A percentile compares a stretch with the other conserved stretches of the same genome.
phyloP scores from a whole-genome alignment of 2,113 vertebrate species.

The Aythya baeri region DNA sequence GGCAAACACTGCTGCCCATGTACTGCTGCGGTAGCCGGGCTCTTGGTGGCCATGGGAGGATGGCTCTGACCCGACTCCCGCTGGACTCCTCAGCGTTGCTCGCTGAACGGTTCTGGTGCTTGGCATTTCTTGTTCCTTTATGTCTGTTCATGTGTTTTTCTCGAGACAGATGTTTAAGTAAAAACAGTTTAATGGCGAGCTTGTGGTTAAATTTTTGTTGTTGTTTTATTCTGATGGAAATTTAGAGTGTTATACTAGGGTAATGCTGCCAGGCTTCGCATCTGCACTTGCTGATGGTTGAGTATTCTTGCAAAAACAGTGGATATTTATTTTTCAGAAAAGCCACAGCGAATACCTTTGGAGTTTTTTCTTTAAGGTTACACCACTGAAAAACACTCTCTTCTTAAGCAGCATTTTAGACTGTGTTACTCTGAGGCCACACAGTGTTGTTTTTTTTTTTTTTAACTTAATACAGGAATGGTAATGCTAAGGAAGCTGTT shows the following conservation, averaged over 20 bases:
- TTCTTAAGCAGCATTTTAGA: neutral
- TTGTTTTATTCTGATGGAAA: neutral
- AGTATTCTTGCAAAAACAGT: neutral
- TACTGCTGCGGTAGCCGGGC: neutral
- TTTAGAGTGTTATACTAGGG: neutral
- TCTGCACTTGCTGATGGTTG: neutral
- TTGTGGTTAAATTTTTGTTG: neutral
- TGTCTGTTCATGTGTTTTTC: accelerated
- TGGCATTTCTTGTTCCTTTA: too few species aligned
- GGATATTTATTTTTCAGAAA: neutral
- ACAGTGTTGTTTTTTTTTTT: neutral
- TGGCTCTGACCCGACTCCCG: neutral
- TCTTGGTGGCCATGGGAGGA: neutral
- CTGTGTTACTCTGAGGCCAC: neutral
- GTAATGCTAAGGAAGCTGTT: neutral
- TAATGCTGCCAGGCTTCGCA: neutral
- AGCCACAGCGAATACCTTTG: neutral
- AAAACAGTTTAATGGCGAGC: neutral
- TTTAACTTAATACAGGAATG: neutral
- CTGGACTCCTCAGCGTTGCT: neutral
- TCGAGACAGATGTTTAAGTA: neutral
- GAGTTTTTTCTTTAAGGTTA: neutral
- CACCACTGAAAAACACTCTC: neutral
- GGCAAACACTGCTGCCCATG: neutral
- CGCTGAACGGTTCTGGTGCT: neutral